A percentile compares a stretch with the other conserved stretches of the same genome.
These are phyloP conservation scores for Diuraphis noxia DNA, from an alignment of 1,140 invertebrate species.

Conservation along the genomic window DNA sequence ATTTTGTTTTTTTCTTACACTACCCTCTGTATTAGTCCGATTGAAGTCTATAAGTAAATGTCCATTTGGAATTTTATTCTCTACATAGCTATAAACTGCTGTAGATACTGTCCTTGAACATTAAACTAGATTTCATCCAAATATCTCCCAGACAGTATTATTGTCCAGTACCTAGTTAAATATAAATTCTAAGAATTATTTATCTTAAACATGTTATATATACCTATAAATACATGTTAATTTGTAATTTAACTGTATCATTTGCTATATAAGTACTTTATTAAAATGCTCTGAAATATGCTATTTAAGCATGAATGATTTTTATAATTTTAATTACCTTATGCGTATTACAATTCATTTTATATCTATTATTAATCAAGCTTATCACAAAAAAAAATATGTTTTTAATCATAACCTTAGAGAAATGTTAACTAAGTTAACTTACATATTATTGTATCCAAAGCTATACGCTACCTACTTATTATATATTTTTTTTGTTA, in stretches of 20 bases:
- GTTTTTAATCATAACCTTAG: not conserved
- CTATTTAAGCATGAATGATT: not conserved
- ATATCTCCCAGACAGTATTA: not conserved
- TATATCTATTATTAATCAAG: conserved; percentile 6
- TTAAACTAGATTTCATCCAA: not conserved
- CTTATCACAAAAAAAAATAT: not conserved
- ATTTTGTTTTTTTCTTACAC: not conserved
- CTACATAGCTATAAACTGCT: not conserved
- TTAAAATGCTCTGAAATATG: not conserved
- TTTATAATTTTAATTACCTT: not conserved
- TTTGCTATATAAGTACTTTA: not conserved
- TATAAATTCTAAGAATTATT: not conserved
- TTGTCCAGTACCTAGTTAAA: not conserved
- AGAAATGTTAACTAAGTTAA: not conserved
- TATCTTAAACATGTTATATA: not conserved
- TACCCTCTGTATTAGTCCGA: not conserved
- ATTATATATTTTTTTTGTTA: too few species aligned
- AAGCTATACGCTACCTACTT: too few species aligned
- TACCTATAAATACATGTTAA: not conserved
- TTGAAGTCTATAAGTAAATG: not conserved
- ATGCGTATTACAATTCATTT: not conserved
- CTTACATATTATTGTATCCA: too few species aligned
- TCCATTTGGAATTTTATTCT: not conserved
- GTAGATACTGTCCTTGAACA: not conserved
- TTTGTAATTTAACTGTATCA: not conserved